Percentiles rank a stretch among this genome's conserved stretches.
phyloP scores from a whole-genome alignment of 2,113 vertebrate species.

The Sigmodon hispidus region DNA sequence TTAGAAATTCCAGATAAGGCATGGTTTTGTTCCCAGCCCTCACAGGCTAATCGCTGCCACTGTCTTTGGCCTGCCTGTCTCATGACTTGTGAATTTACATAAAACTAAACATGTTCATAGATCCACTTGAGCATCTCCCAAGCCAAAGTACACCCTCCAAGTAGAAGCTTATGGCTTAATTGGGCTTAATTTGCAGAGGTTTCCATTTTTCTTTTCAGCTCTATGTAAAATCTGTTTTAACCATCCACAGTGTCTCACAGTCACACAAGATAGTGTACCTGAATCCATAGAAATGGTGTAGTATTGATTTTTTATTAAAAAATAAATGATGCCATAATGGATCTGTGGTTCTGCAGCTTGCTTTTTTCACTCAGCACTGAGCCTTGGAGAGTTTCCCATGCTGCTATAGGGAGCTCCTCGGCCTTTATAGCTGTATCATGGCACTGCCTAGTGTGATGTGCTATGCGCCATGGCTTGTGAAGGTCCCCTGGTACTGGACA shows the following conservation, averaged over 20 bases:
- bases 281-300: constrained; percentile 62
- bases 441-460: not conserved
- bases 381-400: not conserved
- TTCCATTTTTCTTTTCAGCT: not conserved
- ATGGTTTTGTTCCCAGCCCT: too few relatives aligned
- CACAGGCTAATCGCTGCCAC: not conserved
- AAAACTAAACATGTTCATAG: not conserved
- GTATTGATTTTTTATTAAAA: constrained; percentile 74
- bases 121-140: not conserved
- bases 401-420: not conserved
- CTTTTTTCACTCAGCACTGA: not conserved
- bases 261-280: not conserved
- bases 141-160: not conserved
- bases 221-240: constrained; percentile 17
- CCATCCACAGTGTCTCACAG: not conserved
- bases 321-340: constrained; percentile 58
- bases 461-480: not conserved
- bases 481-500: not conserved
- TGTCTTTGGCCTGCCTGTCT: not conserved
- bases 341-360: not conserved
- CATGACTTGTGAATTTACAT: not conserved
- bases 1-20: not conserved
- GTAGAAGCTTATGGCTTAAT: not conserved
- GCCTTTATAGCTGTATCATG: not conserved
- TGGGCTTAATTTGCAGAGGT: not conserved